Percentiles rank a stretch among this genome's conserved stretches.
Conservation (phyloP, 1,140 invertebrate genomes). For the Brachionus asplanchnoidis region DNA sequence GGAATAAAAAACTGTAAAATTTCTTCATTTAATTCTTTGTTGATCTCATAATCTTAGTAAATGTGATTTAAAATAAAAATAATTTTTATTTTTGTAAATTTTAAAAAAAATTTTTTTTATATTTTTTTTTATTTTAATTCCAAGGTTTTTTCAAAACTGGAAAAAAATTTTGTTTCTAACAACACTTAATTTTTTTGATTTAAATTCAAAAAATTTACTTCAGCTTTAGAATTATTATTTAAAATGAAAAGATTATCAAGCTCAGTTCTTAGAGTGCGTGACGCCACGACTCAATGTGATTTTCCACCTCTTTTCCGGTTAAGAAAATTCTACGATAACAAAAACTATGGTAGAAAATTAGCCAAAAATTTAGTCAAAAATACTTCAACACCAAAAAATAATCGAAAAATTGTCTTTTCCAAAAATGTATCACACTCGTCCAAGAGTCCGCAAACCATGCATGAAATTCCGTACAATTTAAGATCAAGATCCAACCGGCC, state of each 20-base stretch:
- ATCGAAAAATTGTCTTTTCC: background rate
- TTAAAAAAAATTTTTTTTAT: too few relatives aligned
- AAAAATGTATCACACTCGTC: background rate
- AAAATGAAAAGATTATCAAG: background rate
- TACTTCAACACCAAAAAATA: background rate
- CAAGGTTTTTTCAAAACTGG: background rate
- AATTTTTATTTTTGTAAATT: too few relatives aligned
- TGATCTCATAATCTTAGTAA: too few relatives aligned
- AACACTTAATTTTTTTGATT: background rate
- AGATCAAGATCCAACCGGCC: background rate
- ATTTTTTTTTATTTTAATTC: background rate
- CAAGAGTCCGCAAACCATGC: background rate
- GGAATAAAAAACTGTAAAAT: too few relatives aligned
- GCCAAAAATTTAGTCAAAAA: background rate
- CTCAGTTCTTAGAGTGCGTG: background rate
- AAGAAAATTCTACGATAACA: background rate
- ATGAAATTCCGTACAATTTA: background rate
- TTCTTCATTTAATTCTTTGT: too few relatives aligned
- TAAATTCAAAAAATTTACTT: background rate
- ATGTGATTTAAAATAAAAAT: too few relatives aligned
- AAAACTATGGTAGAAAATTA: background rate
- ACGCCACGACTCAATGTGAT: background rate
- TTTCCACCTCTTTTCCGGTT: background rate
- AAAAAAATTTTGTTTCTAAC: background rate
- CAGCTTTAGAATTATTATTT: background rate